Base-by-base conservation (phyloP, 2,113 vertebrate species). In the Percopsis transmontana region DNA sequence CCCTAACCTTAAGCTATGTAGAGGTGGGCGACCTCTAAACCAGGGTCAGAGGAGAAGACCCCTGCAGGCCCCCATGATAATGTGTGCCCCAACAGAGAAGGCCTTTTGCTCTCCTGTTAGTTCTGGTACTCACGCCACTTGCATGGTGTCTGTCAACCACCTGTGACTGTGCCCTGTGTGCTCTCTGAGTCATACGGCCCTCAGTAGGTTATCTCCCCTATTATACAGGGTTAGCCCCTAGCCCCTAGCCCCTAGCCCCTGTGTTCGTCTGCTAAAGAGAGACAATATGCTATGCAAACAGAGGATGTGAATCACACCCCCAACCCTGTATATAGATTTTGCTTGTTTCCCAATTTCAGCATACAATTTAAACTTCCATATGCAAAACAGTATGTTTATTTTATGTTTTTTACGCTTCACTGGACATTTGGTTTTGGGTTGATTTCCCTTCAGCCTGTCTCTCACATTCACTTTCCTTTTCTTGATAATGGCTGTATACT, bases 391-490 rank as follows among this genome's bases (percentile, higher is more conserved):
- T 33, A 58, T 7, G 38, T 24, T 1, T 44, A n/a, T 69, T 51
- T 44, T 60, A 47, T 59, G 14, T 66, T 39, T 62, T 62, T 5
- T 57, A 79, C 41, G 75, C 72, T 82, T 82, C 67, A 73, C 15
- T 67, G 55, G 23, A 60, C 66, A 70, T 80, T 81, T 23, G 62
- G 72, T 86, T 70, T 86, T 74, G 68, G 72, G 66, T 13, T 66
- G 38, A 20, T 20, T 68, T 19, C 51, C 59, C 4, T 59, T 19
- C 3, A 5, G 20, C 45, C 39, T 64, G 13, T 5, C 59, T 67
- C 56, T 82, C 53, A 72, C 24, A 6, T 50, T 66, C n/a, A 24
- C 42, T 80, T 54, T 81, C 66, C 74, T 27, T 77, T 83, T 63
- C 60, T 50, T 54, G 3, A 33, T 33, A 33, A 57, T 42, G 70